Evolutionary conservation across 2,113 vertebrate genomes (phyloP).

Genomic region (Elaphurus davidianus): DNA sequence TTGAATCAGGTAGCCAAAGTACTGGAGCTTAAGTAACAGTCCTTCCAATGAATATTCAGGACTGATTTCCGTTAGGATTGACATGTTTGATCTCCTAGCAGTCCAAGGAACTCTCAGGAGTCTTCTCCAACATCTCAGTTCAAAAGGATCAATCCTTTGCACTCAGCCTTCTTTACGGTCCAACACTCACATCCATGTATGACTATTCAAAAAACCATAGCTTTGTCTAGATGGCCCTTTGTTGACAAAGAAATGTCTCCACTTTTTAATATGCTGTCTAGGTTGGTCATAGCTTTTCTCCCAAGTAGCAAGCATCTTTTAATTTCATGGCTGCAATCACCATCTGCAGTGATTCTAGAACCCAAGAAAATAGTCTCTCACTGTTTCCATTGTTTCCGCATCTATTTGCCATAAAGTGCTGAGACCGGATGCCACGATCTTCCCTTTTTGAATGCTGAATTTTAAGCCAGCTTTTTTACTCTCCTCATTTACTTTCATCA

Average conservation of each 20-base stretch:
- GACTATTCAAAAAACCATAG: not conserved
- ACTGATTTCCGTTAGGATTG: too few species aligned
- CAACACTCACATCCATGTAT: not conserved
- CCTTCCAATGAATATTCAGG: not conserved
- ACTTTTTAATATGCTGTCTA: not conserved
- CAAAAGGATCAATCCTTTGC: not conserved
- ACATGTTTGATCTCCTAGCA: not conserved
- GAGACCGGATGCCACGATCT: not conserved
- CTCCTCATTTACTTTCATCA: not conserved
- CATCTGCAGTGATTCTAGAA: not conserved
- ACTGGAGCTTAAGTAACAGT: not conserved
- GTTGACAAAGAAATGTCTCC: not conserved
- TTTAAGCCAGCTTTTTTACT: not conserved
- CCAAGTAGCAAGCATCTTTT: not conserved
- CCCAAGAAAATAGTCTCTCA: not conserved
- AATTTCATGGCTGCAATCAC: not conserved
- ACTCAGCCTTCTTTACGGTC: not conserved
- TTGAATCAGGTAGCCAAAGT: not conserved
- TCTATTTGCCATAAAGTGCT: not conserved
- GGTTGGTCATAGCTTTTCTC: not conserved
- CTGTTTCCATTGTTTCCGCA: not conserved
- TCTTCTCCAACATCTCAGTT: not conserved
- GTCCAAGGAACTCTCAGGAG: not conserved
- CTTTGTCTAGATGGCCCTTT: not conserved
- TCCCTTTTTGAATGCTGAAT: not conserved